Percentiles rank a stretch among this genome's conserved stretches.
These are phyloP conservation scores for Myiopsitta monachus DNA, from an alignment of 2,113 vertebrate genomes.

Conservation along the genomic window DNA sequence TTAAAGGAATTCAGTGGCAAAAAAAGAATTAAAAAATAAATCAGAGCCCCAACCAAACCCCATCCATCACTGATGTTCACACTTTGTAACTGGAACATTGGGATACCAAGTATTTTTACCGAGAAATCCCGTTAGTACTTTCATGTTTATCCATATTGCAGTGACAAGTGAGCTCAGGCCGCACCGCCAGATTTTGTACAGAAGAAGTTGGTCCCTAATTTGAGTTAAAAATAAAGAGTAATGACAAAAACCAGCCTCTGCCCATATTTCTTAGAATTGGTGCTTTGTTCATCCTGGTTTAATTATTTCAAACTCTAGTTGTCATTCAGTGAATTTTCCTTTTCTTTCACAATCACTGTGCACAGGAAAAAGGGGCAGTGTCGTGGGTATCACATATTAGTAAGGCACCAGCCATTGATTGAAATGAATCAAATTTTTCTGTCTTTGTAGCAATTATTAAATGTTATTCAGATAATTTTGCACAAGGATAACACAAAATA, in stretches of 20 bases:
- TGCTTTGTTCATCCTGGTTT: slow-evolving; percentile 17
- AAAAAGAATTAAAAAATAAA: too few relatives aligned
- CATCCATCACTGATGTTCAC: background rate
- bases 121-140: background rate
- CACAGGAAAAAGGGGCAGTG: background rate
- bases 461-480: background rate
- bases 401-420: background rate
- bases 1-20: background rate
- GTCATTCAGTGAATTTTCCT: background rate
- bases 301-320: slow-evolving; percentile 28
- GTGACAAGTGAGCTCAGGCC: background rate
- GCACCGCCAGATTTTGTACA: background rate
- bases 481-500: background rate
- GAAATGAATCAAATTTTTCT: background rate
- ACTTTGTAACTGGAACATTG: background rate
- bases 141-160: background rate
- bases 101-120: background rate
- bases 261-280: slow-evolving; percentile 29
- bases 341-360: background rate
- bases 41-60: background rate
- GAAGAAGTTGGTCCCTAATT: background rate
- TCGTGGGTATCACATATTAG: background rate
- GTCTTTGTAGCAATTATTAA: background rate
- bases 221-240: slow-evolving; percentile 53
- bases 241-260: background rate